These are phyloP conservation scores for Eucera pruinosa DNA, from an alignment of 2,888 invertebrate genomes.

Conservation along the genomic window DNA sequence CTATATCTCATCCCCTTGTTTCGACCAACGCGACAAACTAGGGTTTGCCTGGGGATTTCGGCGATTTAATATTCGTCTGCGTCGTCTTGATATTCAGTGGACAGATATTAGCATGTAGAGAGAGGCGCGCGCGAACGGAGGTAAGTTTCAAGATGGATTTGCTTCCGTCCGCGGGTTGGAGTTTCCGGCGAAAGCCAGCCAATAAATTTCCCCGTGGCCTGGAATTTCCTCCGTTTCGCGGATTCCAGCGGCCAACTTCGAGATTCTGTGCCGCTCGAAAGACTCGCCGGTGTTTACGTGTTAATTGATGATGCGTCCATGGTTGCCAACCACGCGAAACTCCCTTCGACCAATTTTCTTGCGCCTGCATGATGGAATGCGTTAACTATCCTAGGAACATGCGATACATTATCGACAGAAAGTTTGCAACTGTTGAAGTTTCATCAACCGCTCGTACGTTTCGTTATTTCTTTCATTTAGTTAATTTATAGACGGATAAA, in stretches of 20 bases:
- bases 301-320: conserved; percentile 31
- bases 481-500: too few relatives aligned
- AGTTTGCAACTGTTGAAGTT: too few relatives aligned
- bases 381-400: neutral
- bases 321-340: neutral
- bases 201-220: conserved; percentile 34
- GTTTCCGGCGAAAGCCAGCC: conserved; percentile 31
- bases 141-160: conserved; percentile 73
- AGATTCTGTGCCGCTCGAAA: conserved; percentile 22
- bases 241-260: conserved; percentile 32
- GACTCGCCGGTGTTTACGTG: conserved; percentile 29
- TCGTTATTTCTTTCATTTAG: too few relatives aligned
- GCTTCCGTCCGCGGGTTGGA: conserved; percentile 49
- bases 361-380: too few relatives aligned
- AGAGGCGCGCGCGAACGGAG: conserved; percentile 45
- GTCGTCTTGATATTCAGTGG: conserved; percentile 77
- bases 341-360: neutral
- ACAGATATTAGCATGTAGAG: conserved; percentile 78
- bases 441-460: too few relatives aligned
- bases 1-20: neutral
- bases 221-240: conserved; percentile 43
- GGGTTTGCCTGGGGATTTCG: conserved; percentile 58
- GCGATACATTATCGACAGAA: too few relatives aligned
- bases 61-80: conserved; percentile 76
- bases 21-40: neutral